phyloP scores from a whole-genome alignment of 2,797 vertebrate genomes.

The Mionectes olivaceus region DNA sequence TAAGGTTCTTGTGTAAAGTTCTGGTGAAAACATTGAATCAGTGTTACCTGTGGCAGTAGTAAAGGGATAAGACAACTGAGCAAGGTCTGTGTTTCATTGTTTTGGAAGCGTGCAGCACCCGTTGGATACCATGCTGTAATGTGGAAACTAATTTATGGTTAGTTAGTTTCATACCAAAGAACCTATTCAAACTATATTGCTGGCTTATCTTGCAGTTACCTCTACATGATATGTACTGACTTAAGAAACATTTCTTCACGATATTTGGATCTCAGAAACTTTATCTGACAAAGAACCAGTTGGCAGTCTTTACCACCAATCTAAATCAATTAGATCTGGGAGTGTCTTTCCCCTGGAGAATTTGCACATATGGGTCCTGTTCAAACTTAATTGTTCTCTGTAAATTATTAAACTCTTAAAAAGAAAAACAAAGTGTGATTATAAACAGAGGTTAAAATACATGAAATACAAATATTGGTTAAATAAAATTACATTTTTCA shows the following conservation, averaged over 20 bases:
- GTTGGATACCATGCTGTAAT: neutral
- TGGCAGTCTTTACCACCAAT: neutral
- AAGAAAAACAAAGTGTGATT: neutral
- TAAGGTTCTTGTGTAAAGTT: neutral
- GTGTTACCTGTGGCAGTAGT: neutral
- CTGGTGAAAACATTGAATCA: neutral
- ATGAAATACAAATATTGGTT: rapidly evolving
- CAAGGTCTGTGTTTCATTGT: neutral
- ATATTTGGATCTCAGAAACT: neutral
- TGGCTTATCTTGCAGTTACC: neutral
- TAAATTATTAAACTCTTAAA: neutral
- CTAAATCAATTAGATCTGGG: neutral
- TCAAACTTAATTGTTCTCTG: neutral
- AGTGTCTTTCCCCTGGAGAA: neutral
- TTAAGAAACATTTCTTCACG: neutral
- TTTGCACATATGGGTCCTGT: neutral
- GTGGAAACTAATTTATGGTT: neutral
- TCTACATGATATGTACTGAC: neutral
- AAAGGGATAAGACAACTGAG: neutral
- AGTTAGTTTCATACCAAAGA: neutral
- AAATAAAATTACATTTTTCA: neutral
- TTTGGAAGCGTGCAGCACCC: neutral
- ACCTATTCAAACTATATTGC: neutral
- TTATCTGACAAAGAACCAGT: neutral
- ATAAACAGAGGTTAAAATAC: neutral